Base-by-base conservation (phyloP, 2,888 invertebrate species). In the Cephus rjabovi region DNA sequence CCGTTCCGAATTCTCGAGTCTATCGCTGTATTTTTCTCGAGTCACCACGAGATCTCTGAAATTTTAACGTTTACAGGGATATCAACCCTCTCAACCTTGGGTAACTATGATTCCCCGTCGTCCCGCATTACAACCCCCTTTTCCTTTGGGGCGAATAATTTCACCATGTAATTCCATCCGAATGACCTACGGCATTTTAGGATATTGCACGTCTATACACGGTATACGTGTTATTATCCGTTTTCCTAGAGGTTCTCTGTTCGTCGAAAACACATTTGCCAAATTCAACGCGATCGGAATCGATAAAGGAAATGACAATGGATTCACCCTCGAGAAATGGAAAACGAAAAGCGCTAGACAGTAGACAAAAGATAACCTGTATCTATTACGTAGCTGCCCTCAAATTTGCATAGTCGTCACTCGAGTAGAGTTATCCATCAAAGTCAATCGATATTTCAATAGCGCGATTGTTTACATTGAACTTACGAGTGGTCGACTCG, bases 401-500 rank as follows among this genome's bases (percentile, higher is more conserved):
- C 56, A 56, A 56, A 56, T 56, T 56, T 56, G 56, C 56, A 56
- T 56, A 56, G 56, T 56, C 23, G 56, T 56, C 56, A 23, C 56
- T 56, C 56, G 56, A 56, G 23, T 56, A 23, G 23, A 56, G 56
- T 56, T 23, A 56, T 56, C 56, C 56, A 9, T 56, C 35, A 68
- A 75, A 77, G 71, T 69, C 33, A 73, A 85, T 85, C 86, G 79
- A 86, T 84, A 83, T 79, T 81, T 86, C 82, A 80, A 82, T 80
- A 77, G 77, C 69, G 78, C 78, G 76, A 74, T 81, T 81, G 79
- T 83, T 85, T 84, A 83, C 80, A 79, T 82, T 84, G 79, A 81
- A 83, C 80, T 85, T 84, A 81, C 76, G 80, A 84, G 81, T 83
- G 80, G 80, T 79, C 80, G 56, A 85, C 80, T 86, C 77, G 76